Conservation (phyloP, 2,113 vertebrate species). For the Bubo blakistoni region DNA sequence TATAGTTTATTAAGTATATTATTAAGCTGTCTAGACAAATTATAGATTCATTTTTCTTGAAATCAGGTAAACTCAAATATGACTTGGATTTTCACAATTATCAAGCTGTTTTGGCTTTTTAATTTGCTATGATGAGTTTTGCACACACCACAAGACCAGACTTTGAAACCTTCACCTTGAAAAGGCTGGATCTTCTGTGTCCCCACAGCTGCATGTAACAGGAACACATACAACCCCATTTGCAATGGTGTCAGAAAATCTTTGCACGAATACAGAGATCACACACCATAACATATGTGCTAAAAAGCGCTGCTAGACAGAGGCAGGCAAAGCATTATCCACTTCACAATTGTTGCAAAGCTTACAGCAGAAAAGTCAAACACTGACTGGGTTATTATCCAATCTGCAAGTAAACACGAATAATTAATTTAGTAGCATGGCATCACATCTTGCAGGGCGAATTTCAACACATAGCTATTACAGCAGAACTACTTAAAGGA, state of each 20-base stretch:
- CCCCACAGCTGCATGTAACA: background rate
- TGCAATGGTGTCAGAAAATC: background rate
- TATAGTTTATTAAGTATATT: background rate
- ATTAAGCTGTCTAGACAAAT: background rate
- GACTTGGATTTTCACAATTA: background rate
- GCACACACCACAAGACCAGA: accelerated
- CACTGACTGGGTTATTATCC: background rate
- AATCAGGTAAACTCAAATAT: background rate
- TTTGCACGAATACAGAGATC: background rate
- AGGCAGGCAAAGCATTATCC: background rate
- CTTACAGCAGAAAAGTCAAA: background rate
- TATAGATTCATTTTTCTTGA: background rate
- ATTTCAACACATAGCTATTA: background rate
- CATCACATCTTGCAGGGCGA: background rate
- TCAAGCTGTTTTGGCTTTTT: background rate
- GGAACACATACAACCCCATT: accelerated
- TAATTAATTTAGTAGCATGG: background rate
- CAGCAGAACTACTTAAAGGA: background rate
- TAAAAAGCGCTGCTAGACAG: background rate
- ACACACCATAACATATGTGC: accelerated
- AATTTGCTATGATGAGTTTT: background rate
- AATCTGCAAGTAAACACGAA: background rate
- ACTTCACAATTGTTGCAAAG: background rate
- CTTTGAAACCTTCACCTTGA: background rate
- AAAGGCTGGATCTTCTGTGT: accelerated